These are phyloP conservation scores for Hyperopisus bebe DNA, from an alignment of 2,113 vertebrate species.

Conservation along the genomic window DNA sequence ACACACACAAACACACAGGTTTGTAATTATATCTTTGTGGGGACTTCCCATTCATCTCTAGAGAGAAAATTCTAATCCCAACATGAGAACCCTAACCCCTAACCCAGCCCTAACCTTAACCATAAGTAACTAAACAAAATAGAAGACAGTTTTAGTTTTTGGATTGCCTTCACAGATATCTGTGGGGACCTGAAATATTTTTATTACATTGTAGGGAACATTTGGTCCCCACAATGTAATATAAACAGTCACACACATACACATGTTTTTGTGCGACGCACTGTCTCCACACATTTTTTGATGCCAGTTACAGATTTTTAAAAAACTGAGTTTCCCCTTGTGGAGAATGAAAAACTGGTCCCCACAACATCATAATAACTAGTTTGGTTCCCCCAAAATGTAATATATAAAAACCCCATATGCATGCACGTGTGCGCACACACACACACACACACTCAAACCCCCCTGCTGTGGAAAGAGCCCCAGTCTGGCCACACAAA, in stretches of 20 bases:
- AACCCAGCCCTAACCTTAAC: background rate
- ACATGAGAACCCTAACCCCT: background rate
- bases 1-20: background rate
- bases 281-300: too few relatives aligned
- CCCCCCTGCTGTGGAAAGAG: background rate
- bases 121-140: background rate
- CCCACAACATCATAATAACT: too few relatives aligned
- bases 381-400: background rate
- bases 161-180: too few relatives aligned
- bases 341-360: too few relatives aligned
- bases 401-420: background rate
- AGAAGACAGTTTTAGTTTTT: too few relatives aligned
- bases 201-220: too few relatives aligned
- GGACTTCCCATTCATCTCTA: background rate
- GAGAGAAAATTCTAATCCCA: background rate
- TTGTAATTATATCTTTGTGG: background rate
- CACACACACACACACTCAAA: background rate
- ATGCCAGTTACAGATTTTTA: too few relatives aligned
- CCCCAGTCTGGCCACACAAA: conserved; percentile 26
- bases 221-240: too few relatives aligned
- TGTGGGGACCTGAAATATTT: too few relatives aligned
- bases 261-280: too few relatives aligned
- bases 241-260: too few relatives aligned
- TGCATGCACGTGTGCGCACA: background rate
- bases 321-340: too few relatives aligned